phyloP scores from a whole-genome alignment of 2,888 invertebrate genomes.

The Lapara coniferarum region DNA sequence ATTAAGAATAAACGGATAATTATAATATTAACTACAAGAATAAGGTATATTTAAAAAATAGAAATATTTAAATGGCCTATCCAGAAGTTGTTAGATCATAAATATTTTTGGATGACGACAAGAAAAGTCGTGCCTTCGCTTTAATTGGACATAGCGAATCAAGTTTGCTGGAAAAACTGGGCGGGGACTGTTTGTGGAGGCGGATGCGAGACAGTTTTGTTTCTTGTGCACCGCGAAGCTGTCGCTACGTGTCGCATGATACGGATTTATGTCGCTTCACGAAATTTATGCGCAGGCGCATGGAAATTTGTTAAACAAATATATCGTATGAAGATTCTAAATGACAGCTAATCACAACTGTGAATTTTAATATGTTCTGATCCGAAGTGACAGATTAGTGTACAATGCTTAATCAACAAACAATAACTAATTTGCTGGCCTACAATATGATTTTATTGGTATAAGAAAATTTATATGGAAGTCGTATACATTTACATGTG shows the following conservation, averaged over 20 bases:
- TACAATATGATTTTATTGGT: slow-evolving; percentile 9
- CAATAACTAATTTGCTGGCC: not conserved
- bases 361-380: slow-evolving; percentile 1
- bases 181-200: slow-evolving; percentile 67
- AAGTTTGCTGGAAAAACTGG: slow-evolving; percentile 73
- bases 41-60: not conserved
- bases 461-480: slow-evolving; percentile 27
- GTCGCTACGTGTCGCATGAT: not conserved
- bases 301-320: not conserved
- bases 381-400: not conserved
- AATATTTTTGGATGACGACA: slow-evolving; percentile 39
- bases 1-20: no score
- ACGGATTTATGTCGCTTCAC: not conserved
- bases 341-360: not conserved
- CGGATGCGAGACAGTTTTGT: slow-evolving; percentile 50
- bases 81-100: slow-evolving; percentile 23
- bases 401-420: slow-evolving; percentile 6
- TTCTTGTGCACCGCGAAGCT: slow-evolving; percentile 9
- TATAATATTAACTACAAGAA: no score
- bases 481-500: slow-evolving; percentile 34
- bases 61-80: slow-evolving; percentile 10
- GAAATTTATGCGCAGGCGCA: not conserved
- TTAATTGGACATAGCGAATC: slow-evolving; percentile 79
- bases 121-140: slow-evolving; percentile 70
- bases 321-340: not conserved